A percentile compares a stretch with the other conserved stretches of the same genome.
Evolutionary conservation across 2,888 invertebrate species (phyloP).

Genomic region (Eutolmus rufibarbis): DNA sequence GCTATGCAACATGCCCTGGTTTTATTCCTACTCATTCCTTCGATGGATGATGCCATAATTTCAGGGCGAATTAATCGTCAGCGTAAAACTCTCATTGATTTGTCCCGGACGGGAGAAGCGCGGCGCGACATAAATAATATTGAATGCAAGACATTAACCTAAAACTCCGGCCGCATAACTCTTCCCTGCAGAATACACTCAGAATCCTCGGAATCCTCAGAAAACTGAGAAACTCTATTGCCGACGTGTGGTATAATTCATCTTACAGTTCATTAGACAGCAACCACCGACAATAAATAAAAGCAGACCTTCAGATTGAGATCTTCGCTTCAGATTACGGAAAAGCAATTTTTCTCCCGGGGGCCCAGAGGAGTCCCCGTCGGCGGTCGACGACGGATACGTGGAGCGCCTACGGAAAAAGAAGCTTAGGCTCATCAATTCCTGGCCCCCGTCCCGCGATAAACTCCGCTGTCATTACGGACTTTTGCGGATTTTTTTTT

Average conservation of each 20-base stretch:
- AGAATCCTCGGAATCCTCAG: neutral
- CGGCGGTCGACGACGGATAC: neutral
- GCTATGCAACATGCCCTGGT: neutral
- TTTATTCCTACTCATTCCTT: neutral
- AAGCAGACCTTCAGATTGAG: conserved; percentile 32
- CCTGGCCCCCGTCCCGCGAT: neutral
- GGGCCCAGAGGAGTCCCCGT: neutral
- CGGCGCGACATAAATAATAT: neutral
- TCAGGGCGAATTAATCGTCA: neutral
- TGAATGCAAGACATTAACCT: conserved; percentile 18
- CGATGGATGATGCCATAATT: neutral
- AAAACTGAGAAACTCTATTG: neutral
- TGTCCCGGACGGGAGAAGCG: neutral
- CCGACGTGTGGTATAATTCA: conserved; percentile 38
- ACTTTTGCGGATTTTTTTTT: neutral
- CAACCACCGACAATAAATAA: conserved; percentile 36
- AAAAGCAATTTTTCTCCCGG: conserved; percentile 28
- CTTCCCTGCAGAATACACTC: neutral
- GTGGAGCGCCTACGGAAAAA: neutral
- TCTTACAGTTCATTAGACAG: conserved; percentile 44
- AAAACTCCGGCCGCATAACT: neutral
- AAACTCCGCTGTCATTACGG: neutral
- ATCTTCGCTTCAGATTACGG: conserved; percentile 33
- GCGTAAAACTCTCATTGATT: neutral
- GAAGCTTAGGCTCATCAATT: neutral